Conservation (phyloP, 2,797 vertebrate species). For the Morus bassanus region DNA sequence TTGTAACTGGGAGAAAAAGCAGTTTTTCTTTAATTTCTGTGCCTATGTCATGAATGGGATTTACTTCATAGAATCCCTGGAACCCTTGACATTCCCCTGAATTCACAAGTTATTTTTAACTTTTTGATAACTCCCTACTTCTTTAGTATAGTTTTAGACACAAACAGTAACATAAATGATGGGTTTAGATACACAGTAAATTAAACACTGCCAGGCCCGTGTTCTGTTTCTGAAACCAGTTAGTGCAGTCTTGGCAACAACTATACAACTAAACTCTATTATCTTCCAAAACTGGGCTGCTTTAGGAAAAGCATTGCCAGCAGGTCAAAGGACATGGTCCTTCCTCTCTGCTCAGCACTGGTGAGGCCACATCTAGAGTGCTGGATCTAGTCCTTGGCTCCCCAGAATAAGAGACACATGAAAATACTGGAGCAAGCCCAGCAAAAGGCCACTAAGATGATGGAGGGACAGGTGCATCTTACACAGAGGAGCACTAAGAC, state of each 20-base stretch:
- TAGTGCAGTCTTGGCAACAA: neutral
- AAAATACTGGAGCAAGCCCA: neutral
- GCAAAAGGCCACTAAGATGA: neutral
- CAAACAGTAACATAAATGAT: neutral
- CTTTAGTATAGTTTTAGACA: neutral
- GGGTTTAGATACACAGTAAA: neutral
- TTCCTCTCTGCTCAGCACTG: neutral
- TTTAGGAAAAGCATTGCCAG: neutral
- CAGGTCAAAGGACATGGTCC: neutral
- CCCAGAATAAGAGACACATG: neutral
- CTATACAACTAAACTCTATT: neutral
- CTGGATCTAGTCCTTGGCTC: neutral
- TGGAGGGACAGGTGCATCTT: fast-evolving
- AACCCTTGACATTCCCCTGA: neutral
- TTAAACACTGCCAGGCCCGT: neutral
- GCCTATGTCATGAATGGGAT: neutral
- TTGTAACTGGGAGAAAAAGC: neutral
- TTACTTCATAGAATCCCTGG: neutral
- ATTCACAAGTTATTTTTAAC: neutral
- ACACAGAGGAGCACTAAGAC: neutral
- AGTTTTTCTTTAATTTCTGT: neutral
- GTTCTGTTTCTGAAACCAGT: neutral
- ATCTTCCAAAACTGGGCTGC: neutral
- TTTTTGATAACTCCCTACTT: neutral
- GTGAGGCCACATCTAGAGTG: neutral